Conservation (phyloP, 2,888 invertebrate genomes). For the Lasioglossum oenotherae region DNA sequence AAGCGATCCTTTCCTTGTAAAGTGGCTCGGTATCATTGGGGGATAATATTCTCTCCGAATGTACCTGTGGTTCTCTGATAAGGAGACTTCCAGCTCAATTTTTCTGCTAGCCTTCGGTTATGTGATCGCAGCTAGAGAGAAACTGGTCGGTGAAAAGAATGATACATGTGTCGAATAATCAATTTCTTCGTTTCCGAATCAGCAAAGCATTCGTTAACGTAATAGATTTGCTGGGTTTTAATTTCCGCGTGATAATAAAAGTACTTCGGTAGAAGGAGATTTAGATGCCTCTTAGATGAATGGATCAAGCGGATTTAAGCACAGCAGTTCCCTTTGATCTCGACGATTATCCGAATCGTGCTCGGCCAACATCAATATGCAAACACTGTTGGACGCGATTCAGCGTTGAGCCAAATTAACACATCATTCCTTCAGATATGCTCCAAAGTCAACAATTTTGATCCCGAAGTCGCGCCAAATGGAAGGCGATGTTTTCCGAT, state of each 20-base stretch:
- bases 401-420: background rate
- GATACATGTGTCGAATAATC: background rate
- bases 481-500: background rate
- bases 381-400: conserved; percentile 20
- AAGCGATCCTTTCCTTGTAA: background rate
- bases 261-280: background rate
- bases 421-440: background rate
- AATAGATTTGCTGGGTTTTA: background rate
- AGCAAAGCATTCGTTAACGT: background rate
- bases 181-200: background rate
- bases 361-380: background rate
- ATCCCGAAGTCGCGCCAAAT: conserved; percentile 8
- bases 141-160: background rate
- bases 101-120: background rate
- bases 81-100: background rate
- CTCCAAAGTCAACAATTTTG: background rate
- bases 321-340: background rate
- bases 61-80: background rate
- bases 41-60: conserved; percentile 5
- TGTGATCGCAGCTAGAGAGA: background rate
- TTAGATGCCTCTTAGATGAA: background rate
- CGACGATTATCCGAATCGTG: conserved; percentile 10
- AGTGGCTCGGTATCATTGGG: background rate
- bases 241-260: background rate
- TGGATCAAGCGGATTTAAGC: background rate